These are phyloP conservation scores for Limnothrissa miodon DNA, from an alignment of 2,113 vertebrate genomes.

Conservation along the genomic window DNA sequence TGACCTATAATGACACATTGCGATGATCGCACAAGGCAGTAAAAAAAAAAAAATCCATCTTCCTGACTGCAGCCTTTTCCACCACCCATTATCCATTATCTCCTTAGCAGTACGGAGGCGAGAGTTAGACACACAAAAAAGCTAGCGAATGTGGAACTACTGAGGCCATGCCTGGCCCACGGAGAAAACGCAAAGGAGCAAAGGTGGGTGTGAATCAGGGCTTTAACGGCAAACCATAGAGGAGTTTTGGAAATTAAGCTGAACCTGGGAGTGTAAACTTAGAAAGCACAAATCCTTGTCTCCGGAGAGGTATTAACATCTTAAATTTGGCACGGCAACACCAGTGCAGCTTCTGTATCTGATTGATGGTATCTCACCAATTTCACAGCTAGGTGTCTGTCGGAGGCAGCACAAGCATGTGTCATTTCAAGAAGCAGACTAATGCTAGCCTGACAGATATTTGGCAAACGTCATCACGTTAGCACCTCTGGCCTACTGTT, in stretches of 20 bases:
- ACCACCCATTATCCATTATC: neutral
- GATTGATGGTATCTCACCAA: neutral
- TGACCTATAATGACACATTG: neutral
- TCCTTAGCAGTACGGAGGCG: neutral
- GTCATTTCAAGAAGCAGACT: neutral
- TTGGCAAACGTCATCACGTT: neutral
- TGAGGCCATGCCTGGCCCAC: neutral
- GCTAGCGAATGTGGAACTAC: neutral
- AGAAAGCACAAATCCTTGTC: neutral
- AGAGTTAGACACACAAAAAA: neutral
- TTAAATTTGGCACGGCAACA: neutral
- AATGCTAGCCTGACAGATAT: neutral
- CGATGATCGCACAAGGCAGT: neutral
- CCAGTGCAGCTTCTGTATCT: neutral
- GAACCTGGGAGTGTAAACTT: neutral
- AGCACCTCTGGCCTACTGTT: neutral
- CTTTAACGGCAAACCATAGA: neutral
- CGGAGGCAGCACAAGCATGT: neutral
- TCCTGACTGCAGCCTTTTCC: neutral
- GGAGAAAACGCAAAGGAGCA: neutral
- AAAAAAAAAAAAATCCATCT: neutral
- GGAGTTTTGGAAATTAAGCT: neutral
- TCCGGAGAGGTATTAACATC: neutral
- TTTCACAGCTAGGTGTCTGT: neutral
- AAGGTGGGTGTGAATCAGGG: neutral